Conservation (phyloP, 2,888 invertebrate species). For the Clusia tigrina region DNA sequence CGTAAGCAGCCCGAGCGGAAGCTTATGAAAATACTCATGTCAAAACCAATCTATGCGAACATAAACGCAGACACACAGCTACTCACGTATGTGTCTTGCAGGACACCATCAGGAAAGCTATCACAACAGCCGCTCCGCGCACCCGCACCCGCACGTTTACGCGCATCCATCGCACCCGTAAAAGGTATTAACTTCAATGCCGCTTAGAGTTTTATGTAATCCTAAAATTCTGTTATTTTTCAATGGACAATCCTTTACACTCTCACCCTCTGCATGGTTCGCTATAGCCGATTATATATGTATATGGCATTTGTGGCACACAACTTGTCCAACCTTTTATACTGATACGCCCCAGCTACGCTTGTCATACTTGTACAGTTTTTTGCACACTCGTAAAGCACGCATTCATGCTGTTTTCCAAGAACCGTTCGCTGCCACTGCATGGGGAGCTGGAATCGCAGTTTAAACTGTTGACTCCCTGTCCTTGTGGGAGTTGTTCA, state of each 20-base stretch:
- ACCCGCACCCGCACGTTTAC: too few species aligned
- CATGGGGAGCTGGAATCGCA: not conserved
- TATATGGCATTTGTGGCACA: too few species aligned
- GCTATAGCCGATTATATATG: too few species aligned
- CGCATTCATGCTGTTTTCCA: not conserved
- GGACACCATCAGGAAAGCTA: too few species aligned
- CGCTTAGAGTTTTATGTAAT: not conserved
- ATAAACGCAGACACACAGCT: not conserved
- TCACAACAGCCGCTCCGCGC: too few species aligned
- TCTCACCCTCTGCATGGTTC: not conserved
- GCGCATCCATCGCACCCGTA: too few species aligned
- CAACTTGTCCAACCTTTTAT: not conserved
- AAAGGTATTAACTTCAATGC: not conserved
- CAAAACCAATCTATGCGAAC: not conserved
- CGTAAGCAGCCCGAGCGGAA: not conserved
- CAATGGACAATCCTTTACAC: not conserved
- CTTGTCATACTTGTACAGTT: constrained; percentile 5
- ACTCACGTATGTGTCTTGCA: not conserved
- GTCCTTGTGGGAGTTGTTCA: not conserved
- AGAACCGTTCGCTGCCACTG: not conserved
- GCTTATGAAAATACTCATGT: not conserved
- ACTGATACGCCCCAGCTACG: not conserved
- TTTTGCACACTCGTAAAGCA: not conserved
- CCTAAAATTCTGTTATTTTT: not conserved
- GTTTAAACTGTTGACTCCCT: constrained; percentile 3